phyloP scores from a whole-genome alignment of 1,140 invertebrate species.

The Elymnias hypermnestra region DNA sequence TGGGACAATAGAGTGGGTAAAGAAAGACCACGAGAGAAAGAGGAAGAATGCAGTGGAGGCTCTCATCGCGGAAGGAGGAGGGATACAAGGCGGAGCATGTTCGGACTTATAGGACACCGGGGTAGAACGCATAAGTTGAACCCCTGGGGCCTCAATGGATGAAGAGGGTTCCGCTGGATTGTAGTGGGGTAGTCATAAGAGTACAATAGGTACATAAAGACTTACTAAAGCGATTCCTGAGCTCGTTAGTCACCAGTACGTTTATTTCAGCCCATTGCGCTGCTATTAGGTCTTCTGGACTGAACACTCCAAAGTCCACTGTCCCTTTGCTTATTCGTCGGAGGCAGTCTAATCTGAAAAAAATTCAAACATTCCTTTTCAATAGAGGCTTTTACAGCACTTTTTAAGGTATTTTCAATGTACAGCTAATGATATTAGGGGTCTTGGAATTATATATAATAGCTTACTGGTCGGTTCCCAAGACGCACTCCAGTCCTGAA shows the following conservation, averaged over 20 bases:
- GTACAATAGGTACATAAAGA: slow-evolving; percentile 3
- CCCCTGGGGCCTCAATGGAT: too few relatives aligned
- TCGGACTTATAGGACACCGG: too few relatives aligned
- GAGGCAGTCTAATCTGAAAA: slow-evolving; percentile 84
- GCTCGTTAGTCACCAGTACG: slow-evolving; percentile 82
- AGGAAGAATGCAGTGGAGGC: too few relatives aligned
- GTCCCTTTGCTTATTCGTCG: slow-evolving; percentile 81
- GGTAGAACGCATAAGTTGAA: too few relatives aligned
- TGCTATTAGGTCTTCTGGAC: slow-evolving; percentile 87
- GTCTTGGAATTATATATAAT: neutral
- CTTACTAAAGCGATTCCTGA: slow-evolving; percentile 76
- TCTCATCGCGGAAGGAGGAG: too few relatives aligned
- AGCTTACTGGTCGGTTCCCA: slow-evolving; percentile 79
- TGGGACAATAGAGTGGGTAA: too few relatives aligned
- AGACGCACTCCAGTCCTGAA: slow-evolving; percentile 79
- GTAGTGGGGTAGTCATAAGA: neutral
- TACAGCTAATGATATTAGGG: neutral
- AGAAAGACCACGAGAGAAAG: too few relatives aligned
- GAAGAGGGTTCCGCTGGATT: neutral
- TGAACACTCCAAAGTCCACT: slow-evolving; percentile 89
- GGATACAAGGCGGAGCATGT: too few relatives aligned
- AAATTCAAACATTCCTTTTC: slow-evolving; percentile 1
- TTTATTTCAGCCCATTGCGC: slow-evolving; percentile 81
- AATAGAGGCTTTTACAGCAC: neutral
- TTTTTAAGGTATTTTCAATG: too few relatives aligned